A percentile compares a stretch with the other conserved stretches of the same genome.
Evolutionary conservation across 2,888 invertebrate genomes (phyloP).

Genomic region (Rhaphigaster nebulosa): DNA sequence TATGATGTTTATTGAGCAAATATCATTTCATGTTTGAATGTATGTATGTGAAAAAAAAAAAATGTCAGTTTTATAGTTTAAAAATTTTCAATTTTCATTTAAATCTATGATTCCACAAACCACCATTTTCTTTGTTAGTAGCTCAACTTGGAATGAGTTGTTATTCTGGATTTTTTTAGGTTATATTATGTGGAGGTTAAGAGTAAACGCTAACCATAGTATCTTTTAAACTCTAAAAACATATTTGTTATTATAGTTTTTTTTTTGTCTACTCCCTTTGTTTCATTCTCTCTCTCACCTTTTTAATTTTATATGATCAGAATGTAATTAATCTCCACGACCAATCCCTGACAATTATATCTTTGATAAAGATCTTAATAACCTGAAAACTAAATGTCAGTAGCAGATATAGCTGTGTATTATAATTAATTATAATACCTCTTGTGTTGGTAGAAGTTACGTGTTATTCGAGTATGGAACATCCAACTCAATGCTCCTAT

Average conservation of each 20-base stretch:
- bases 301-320: neutral
- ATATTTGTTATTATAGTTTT: neutral
- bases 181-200: no score
- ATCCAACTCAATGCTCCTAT: conserved; percentile 77
- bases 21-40: no score
- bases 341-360: neutral
- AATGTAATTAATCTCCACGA: neutral
- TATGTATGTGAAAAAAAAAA: neutral
- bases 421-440: neutral
- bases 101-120: no score
- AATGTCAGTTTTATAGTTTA: no score
- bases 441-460: conserved; percentile 70
- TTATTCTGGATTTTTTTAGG: no score
- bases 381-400: neutral
- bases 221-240: no score
- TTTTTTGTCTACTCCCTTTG: no score
- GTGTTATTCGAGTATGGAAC: conserved; percentile 81
- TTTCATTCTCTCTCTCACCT: neutral
- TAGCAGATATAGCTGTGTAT: neutral
- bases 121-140: no score
- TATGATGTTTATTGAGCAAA: neutral
- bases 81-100: no score
- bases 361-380: neutral
- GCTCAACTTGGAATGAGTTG: no score
- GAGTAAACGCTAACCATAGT: no score